Conservation (phyloP, 2,113 vertebrate species). For the Murina feae region DNA sequence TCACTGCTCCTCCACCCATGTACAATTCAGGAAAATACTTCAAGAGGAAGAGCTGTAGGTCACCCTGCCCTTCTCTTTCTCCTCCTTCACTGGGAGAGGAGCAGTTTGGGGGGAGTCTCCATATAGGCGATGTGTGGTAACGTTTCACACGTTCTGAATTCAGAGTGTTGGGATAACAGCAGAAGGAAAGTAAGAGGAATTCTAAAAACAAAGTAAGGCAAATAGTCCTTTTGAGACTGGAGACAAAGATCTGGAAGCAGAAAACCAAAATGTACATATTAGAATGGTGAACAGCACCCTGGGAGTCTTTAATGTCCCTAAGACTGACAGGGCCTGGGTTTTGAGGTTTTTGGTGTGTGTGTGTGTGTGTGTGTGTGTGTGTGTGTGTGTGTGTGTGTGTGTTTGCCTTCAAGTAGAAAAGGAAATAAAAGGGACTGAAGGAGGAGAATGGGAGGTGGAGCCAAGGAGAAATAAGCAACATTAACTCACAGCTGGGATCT, state of each 20-base stretch:
- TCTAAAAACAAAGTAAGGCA: background rate
- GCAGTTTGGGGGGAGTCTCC: background rate
- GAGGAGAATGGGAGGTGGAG: background rate
- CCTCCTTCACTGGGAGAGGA: background rate
- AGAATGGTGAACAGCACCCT: background rate
- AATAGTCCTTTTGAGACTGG: background rate
- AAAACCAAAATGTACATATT: background rate
- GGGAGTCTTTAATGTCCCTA: background rate
- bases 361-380: no score
- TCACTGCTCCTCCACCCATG: background rate
- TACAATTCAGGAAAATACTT: background rate
- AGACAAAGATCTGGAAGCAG: background rate
- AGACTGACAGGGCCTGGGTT: background rate
- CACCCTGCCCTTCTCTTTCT: background rate
- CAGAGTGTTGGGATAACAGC: background rate
- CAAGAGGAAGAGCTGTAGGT: background rate
- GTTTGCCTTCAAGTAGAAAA: background rate
- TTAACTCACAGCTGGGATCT: background rate
- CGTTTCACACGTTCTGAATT: background rate
- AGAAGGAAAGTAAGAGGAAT: slow-evolving; percentile 14
- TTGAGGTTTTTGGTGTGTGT: background rate
- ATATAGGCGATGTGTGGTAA: background rate
- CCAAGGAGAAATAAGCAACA: background rate
- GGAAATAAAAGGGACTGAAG: background rate
- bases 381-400: no score